phyloP scores from a whole-genome alignment of 2,888 invertebrate species.

The Phengaris arion region DNA sequence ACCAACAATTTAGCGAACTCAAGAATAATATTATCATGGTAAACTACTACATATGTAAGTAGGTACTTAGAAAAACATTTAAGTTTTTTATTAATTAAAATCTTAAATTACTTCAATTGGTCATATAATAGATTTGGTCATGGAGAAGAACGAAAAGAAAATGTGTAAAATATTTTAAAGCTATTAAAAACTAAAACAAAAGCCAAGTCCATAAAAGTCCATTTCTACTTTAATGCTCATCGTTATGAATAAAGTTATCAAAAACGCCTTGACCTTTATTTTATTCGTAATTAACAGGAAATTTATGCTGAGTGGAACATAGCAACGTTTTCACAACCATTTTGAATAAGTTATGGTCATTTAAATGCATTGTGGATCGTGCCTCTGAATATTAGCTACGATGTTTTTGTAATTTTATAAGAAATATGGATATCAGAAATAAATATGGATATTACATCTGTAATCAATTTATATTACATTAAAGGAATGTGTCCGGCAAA shows the following conservation, averaged over 20 bases:
- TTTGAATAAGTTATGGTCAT: slow-evolving; percentile 25
- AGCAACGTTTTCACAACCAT: slow-evolving; percentile 19
- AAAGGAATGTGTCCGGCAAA: neutral
- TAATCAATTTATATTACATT: too few relatives aligned
- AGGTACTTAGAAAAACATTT: too few relatives aligned
- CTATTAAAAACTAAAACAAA: neutral
- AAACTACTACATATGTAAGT: neutral
- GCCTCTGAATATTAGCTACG: slow-evolving; percentile 20
- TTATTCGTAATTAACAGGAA: slow-evolving; percentile 12
- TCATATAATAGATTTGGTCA: too few relatives aligned
- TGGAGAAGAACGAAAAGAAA: too few relatives aligned
- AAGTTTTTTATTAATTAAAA: too few relatives aligned
- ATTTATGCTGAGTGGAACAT: slow-evolving; percentile 18
- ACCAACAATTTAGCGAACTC: neutral
- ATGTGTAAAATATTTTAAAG: too few relatives aligned
- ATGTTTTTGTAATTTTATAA: neutral
- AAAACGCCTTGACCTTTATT: slow-evolving; percentile 11
- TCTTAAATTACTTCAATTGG: too few relatives aligned
- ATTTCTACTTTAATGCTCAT: neutral
- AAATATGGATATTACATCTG: too few relatives aligned
- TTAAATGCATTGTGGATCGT: slow-evolving; percentile 20
- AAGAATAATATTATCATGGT: neutral
- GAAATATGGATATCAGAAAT: too few relatives aligned
- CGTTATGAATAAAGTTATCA: neutral
- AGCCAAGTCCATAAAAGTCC: neutral